Evolutionary conservation across 2,888 invertebrate genomes (phyloP).

Genomic region (Habrosyne pyritoides): DNA sequence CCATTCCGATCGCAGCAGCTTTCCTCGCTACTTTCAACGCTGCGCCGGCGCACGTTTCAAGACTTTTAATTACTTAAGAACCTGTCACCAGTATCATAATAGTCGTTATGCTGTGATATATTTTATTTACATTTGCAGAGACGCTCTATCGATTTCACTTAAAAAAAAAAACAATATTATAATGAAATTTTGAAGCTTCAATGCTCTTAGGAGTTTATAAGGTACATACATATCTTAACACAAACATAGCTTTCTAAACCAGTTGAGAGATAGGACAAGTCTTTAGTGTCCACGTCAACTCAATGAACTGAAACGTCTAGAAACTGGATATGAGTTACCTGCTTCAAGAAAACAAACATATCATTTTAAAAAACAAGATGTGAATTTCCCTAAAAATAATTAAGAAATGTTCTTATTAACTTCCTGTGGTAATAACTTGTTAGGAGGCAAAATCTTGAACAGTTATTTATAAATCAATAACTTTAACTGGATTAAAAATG

Average conservation of each 20-base stretch:
- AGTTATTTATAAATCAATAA: conserved; percentile 15
- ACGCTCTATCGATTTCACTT: conserved; percentile 9
- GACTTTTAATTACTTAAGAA: conserved; percentile 70
- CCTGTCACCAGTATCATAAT: conserved; percentile 39
- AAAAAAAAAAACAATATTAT: background rate
- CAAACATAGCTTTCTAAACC: conserved; percentile 36
- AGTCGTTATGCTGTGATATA: conserved; percentile 20
- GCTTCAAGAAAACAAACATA: background rate
- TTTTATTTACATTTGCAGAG: conserved; percentile 20
- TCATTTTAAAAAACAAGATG: too few relatives aligned
- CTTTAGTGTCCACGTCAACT: conserved; percentile 1
- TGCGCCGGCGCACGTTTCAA: conserved; percentile 55
- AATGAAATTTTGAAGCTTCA: background rate
- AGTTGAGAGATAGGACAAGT: conserved; percentile 12
- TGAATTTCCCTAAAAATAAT: too few relatives aligned
- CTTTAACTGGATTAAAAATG: conserved; percentile 40
- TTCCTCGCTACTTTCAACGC: conserved; percentile 76
- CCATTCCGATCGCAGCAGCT: conserved; percentile 71
- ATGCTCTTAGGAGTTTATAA: background rate
- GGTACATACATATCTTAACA: conserved; percentile 8
- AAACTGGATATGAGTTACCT: conserved; percentile 11
- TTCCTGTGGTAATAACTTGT: too few relatives aligned
- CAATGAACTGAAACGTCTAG: background rate
- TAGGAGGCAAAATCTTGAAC: too few relatives aligned
- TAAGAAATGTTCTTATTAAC: too few relatives aligned